These are phyloP conservation scores for Brachyhypopomus occidentalis DNA, from an alignment of 2,113 vertebrate genomes.

Conservation along the genomic window DNA sequence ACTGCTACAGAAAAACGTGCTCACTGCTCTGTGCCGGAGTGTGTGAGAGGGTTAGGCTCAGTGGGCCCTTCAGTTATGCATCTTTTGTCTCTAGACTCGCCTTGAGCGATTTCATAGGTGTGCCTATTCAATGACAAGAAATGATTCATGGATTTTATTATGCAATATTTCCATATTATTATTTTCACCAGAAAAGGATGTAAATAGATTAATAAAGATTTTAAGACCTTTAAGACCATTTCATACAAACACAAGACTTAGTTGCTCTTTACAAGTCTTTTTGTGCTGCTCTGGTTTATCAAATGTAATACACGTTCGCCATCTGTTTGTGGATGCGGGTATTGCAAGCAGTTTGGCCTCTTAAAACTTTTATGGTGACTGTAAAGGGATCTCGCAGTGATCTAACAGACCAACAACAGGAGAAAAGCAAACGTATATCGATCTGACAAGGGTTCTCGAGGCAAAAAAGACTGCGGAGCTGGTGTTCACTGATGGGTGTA, in stretches of 20 bases:
- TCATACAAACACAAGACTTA: background rate
- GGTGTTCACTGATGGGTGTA: too few species aligned
- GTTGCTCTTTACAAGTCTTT: background rate
- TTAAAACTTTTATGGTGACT: background rate
- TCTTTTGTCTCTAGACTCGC: background rate
- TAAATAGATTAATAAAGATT: background rate
- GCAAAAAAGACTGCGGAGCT: too few species aligned
- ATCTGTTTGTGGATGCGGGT: slow-evolving; percentile 17
- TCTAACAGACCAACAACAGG: too few species aligned
- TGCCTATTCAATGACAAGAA: background rate
- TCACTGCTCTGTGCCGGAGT: background rate
- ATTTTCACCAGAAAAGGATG: background rate
- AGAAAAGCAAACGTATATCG: too few species aligned
- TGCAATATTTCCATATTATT: background rate
- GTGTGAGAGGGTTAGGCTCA: background rate
- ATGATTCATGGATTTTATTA: background rate
- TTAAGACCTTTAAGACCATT: background rate
- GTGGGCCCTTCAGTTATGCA: background rate
- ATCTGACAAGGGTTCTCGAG: too few species aligned
- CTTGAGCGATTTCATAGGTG: background rate
- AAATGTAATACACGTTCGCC: slow-evolving; percentile 16
- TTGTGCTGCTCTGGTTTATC: background rate
- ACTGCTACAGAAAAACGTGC: background rate
- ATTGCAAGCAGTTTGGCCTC: background rate
- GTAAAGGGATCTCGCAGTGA: too few species aligned